These are phyloP conservation scores for Girardinichthys multiradiatus DNA, from an alignment of 2,113 vertebrate species.

Conservation along the genomic window DNA sequence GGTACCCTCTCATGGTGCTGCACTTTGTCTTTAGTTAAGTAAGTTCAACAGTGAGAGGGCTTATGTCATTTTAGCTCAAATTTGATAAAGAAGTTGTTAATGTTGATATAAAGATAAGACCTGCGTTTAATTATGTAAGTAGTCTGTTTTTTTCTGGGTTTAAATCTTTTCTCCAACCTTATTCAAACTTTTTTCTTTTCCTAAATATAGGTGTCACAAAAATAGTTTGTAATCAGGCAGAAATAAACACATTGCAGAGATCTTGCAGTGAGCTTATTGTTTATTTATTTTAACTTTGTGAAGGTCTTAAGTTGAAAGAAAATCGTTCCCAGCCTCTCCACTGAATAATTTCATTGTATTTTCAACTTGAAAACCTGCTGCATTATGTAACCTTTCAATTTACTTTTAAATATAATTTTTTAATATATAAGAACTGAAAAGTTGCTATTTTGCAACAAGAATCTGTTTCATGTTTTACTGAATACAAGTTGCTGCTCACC, in stretches of 20 bases:
- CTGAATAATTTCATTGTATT: background rate
- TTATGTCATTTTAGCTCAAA: constrained; percentile 1
- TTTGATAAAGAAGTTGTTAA: background rate
- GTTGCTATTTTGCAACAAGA: background rate
- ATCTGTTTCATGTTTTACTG: background rate
- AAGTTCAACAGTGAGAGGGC: constrained; percentile 8
- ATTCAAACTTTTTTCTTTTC: background rate
- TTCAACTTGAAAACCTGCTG: background rate
- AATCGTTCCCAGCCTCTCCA: background rate
- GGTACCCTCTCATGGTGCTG: constrained; percentile 31
- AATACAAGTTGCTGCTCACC: background rate
- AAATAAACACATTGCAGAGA: background rate
- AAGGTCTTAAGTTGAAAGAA: background rate
- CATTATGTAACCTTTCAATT: background rate
- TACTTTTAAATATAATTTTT: background rate
- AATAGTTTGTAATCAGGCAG: background rate
- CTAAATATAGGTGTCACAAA: background rate
- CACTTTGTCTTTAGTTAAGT: constrained; percentile 37
- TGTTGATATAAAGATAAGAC: background rate
- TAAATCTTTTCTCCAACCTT: background rate
- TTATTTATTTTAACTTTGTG: background rate
- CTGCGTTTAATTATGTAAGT: background rate
- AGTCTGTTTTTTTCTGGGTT: background rate
- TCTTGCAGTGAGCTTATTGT: background rate
- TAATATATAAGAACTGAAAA: background rate